Percentiles rank a stretch among this genome's conserved stretches.
Conservation (phyloP, 2,888 invertebrate genomes). For the Ctenicera cuprea region DNA sequence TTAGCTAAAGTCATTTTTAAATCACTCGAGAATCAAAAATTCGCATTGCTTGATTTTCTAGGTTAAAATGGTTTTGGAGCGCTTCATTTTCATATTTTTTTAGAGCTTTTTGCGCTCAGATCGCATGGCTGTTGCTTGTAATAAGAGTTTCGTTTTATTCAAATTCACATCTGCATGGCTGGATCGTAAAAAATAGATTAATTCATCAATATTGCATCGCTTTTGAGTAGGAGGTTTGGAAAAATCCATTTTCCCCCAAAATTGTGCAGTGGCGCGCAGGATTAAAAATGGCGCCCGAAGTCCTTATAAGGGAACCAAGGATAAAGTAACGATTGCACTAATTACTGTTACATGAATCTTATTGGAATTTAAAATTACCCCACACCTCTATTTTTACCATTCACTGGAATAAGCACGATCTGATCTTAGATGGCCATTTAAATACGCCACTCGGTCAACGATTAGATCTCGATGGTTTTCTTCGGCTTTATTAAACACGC, state of each 20-base stretch:
- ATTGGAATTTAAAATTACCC: neutral
- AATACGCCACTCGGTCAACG: slow-evolving; percentile 38
- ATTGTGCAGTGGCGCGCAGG: neutral
- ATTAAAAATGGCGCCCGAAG: slow-evolving; percentile 6
- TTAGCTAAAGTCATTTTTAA: slow-evolving; percentile 29
- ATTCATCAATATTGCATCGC: neutral
- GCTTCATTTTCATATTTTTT: slow-evolving; percentile 22
- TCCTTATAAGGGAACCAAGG: slow-evolving; percentile 10
- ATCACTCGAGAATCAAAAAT: slow-evolving; percentile 2
- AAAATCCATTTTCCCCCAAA: neutral
- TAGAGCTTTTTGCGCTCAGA: slow-evolving; percentile 35
- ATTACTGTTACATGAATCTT: neutral
- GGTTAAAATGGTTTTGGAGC: slow-evolving; percentile 25
- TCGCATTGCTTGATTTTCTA: slow-evolving; percentile 15
- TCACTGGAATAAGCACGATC: neutral
- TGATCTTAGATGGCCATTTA: slow-evolving; percentile 1
- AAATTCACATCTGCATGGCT: slow-evolving; percentile 19
- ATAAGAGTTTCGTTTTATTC: neutral
- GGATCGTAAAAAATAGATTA: slow-evolving; percentile 11
- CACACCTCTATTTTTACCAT: neutral
- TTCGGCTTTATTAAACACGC: slow-evolving; percentile 16
- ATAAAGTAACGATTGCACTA: neutral
- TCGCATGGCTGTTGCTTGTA: slow-evolving; percentile 31
- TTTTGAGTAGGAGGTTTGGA: neutral
- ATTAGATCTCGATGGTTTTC: neutral